Evolutionary conservation across 2,888 invertebrate genomes (phyloP).

Genomic region (Cephus sareptanus): DNA sequence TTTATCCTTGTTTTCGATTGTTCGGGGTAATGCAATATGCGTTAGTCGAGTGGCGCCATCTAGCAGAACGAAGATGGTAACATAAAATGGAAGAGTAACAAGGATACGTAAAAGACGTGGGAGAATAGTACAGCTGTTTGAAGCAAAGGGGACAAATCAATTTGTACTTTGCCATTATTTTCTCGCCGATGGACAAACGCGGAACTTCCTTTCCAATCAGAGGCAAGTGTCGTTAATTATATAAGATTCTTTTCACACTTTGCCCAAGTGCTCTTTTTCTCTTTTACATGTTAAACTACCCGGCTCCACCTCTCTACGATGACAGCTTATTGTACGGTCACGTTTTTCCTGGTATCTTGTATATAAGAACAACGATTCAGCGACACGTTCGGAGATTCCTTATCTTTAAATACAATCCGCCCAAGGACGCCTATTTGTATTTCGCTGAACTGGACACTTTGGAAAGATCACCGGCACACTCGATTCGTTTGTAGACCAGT

Average conservation of each 20-base stretch:
- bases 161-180: neutral
- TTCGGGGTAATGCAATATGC: conserved; percentile 7
- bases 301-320: neutral
- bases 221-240: neutral
- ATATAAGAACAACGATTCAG: neutral
- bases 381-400: neutral
- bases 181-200: neutral
- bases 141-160: neutral
- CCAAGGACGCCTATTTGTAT: neutral
- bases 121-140: neutral
- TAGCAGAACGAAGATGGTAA: conserved; percentile 7
- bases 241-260: neutral
- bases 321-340: neutral
- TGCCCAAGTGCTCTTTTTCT: neutral
- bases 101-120: neutral
- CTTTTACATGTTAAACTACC: neutral
- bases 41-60: conserved; percentile 31
- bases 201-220: neutral
- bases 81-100: neutral
- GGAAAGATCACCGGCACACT: neutral
- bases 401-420: neutral
- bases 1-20: neutral
- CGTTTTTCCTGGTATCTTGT: neutral
- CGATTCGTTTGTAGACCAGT: neutral
- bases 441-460: neutral